These are phyloP conservation scores for Connochaetes taurinus DNA, from an alignment of 2,113 vertebrate species.

Conservation along the genomic window DNA sequence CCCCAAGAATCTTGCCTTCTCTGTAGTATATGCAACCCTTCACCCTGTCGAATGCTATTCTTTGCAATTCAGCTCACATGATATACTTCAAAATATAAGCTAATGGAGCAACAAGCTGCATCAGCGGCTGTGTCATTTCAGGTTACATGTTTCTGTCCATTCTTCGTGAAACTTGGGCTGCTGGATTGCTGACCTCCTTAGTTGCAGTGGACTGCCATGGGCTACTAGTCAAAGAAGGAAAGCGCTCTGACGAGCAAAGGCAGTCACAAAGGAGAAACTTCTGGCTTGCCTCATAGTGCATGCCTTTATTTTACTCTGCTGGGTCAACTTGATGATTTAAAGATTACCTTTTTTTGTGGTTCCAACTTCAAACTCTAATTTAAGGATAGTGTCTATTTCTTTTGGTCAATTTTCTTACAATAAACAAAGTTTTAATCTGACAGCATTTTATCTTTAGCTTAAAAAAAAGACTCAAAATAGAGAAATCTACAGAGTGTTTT, in stretches of 20 bases:
- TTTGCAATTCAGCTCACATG: slow-evolving; percentile 78
- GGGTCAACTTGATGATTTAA: slow-evolving; percentile 7
- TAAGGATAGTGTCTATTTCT: not conserved
- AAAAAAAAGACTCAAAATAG: not conserved
- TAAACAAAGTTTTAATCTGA: not conserved
- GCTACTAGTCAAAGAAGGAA: slow-evolving; percentile 77
- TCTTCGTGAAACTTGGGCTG: slow-evolving; percentile 70
- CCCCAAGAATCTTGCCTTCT: slow-evolving; percentile 69
- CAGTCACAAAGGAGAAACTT: slow-evolving; percentile 67
- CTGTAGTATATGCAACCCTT: slow-evolving; percentile 73
- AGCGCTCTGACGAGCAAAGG: slow-evolving; percentile 63
- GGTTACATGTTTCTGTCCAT: slow-evolving; percentile 78
- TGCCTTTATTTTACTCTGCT: not conserved
- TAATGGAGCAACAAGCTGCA: slow-evolving; percentile 78
- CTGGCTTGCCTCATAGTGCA: not conserved
- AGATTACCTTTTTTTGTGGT: not conserved
- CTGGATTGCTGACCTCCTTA: slow-evolving; percentile 73
- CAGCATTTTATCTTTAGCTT: slow-evolving; percentile 2
- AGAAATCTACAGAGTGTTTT: not conserved
- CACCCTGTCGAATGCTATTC: slow-evolving; percentile 80
- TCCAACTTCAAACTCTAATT: slow-evolving; percentile 32
- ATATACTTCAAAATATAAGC: slow-evolving; percentile 77
- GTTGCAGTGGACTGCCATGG: slow-evolving; percentile 71
- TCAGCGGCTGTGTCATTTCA: slow-evolving; percentile 81
- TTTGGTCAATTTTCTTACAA: slow-evolving; percentile 3